A percentile compares a stretch with the other conserved stretches of the same genome.
Conservation (phyloP, 2,888 invertebrate species). For the Serrognathus titanus region DNA sequence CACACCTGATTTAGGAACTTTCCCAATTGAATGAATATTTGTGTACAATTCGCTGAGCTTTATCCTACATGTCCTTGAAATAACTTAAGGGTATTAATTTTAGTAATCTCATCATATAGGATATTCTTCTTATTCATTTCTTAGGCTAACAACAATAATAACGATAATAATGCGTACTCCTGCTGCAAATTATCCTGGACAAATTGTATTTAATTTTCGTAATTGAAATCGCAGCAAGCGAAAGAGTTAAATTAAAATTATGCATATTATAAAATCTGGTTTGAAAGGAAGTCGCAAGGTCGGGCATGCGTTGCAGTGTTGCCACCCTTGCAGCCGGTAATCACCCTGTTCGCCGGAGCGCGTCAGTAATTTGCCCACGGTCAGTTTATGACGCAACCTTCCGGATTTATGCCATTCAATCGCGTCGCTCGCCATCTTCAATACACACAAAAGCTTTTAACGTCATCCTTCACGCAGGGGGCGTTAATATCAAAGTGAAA, state of each 20-base stretch:
- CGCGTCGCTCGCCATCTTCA: slow-evolving; percentile 7
- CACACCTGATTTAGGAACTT: too few species aligned
- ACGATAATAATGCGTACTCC: too few species aligned
- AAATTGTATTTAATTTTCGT: not conserved
- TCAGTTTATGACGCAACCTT: slow-evolving; percentile 23
- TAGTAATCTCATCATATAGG: too few species aligned
- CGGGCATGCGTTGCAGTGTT: slow-evolving; percentile 10
- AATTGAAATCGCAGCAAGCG: not conserved
- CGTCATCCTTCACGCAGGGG: too few species aligned
- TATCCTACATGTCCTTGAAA: too few species aligned
- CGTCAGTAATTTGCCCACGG: slow-evolving; percentile 21
- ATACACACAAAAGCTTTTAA: not conserved
- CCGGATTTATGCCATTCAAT: slow-evolving; percentile 15
- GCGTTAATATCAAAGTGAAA: too few species aligned
- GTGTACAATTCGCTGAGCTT: too few species aligned
- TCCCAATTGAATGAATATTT: too few species aligned
- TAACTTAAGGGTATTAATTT: too few species aligned
- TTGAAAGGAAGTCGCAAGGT: slow-evolving; percentile 7
- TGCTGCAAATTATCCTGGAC: not conserved
- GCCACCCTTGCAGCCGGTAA: slow-evolving; percentile 7
- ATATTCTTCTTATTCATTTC: too few species aligned
- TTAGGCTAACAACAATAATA: too few species aligned
- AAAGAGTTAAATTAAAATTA: slow-evolving; percentile 1
- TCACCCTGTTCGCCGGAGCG: slow-evolving; percentile 16
- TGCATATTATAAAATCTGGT: not conserved